Evolutionary conservation across 2,888 invertebrate genomes (phyloP).

Genomic region (Caenorhabditis becei): DNA sequence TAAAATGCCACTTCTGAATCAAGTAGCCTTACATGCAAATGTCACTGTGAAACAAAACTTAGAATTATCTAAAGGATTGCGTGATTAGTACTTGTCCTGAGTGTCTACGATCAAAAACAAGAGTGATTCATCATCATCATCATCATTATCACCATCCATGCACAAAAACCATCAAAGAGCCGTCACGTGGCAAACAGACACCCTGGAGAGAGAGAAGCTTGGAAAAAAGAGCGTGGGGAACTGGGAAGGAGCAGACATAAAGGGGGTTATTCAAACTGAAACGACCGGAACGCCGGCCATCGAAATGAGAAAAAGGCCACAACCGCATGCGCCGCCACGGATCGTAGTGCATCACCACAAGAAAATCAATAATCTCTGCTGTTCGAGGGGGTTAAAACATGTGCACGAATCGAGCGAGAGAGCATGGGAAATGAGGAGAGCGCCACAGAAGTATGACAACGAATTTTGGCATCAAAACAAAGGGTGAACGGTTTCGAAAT

Average conservation of each 20-base stretch:
- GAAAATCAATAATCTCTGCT: conserved; percentile 17
- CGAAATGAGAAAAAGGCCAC: conserved; percentile 29
- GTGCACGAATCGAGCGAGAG: conserved; percentile 18
- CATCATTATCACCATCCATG: conserved; percentile 46
- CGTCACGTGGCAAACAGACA: conserved; percentile 14
- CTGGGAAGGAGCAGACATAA: conserved; percentile 27
- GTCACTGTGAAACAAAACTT: neutral
- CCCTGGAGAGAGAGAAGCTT: conserved; percentile 2
- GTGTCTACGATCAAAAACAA: conserved; percentile 8
- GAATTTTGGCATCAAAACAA: neutral
- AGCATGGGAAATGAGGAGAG: neutral
- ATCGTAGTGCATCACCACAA: conserved; percentile 27
- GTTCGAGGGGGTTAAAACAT: conserved; percentile 8
- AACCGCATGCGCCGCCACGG: conserved; percentile 38
- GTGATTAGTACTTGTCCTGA: neutral
- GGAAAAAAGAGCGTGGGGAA: conserved; percentile 6
- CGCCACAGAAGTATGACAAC: neutral
- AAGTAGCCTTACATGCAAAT: neutral
- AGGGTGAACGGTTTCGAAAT: neutral
- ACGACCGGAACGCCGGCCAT: neutral
- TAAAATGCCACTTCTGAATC: neutral
- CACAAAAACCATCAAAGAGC: conserved; percentile 34
- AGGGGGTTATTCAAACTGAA: conserved; percentile 26
- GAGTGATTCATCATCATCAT: neutral
- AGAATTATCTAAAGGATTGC: neutral